Evolutionary conservation across 2,888 invertebrate species (phyloP).

Genomic region (Thereva nobilitata): DNA sequence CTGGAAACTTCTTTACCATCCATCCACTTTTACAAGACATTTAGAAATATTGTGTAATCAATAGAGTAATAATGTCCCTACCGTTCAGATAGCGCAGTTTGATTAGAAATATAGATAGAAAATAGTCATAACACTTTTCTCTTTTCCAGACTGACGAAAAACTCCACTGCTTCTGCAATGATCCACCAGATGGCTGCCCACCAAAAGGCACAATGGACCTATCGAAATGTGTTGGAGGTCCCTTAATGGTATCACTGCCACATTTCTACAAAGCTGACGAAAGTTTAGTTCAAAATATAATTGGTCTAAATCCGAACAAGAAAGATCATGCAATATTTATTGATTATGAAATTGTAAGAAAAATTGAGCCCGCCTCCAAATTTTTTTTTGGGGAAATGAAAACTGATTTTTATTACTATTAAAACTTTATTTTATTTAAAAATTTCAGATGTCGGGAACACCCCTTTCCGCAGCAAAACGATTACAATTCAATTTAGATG

Average conservation of each 20-base stretch:
- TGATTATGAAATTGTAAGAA: constrained; percentile 74
- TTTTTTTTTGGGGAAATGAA: too few relatives aligned
- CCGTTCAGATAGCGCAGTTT: too few relatives aligned
- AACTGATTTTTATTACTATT: too few relatives aligned
- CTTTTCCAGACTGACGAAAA: constrained; percentile 17
- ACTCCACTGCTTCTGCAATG: constrained; percentile 51
- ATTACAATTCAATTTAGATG: constrained; percentile 72
- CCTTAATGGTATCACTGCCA: constrained; percentile 75
- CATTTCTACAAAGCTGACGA: constrained; percentile 73
- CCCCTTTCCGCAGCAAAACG: constrained; percentile 74
- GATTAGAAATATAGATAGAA: too few relatives aligned
- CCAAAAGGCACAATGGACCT: constrained; percentile 74
- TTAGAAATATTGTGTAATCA: too few relatives aligned
- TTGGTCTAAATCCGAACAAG: constrained; percentile 66
- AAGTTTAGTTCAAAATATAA: constrained; percentile 50
- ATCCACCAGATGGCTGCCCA: constrained; percentile 66
- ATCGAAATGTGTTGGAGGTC: constrained; percentile 65
- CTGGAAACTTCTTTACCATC: too few relatives aligned
- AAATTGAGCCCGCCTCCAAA: too few relatives aligned
- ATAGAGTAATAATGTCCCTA: too few relatives aligned
- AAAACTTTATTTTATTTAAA: neutral
- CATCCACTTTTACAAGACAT: too few relatives aligned
- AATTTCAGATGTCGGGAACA: constrained; percentile 62
- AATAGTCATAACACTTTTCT: neutral
- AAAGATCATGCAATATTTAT: constrained; percentile 74